These are phyloP conservation scores for Alaudala cheleensis DNA, from an alignment of 2,113 vertebrate genomes.

Conservation along the genomic window DNA sequence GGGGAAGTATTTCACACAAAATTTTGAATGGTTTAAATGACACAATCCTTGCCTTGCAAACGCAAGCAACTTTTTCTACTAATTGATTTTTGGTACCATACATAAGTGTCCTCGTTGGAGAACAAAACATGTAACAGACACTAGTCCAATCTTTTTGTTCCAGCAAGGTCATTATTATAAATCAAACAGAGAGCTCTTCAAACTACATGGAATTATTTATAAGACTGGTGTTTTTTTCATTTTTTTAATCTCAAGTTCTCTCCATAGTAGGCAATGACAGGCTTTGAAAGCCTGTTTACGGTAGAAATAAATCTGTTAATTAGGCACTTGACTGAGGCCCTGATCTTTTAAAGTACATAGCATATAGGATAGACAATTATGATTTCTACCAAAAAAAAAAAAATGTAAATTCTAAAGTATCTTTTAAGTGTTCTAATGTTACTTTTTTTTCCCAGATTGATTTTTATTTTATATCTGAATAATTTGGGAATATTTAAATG, in stretches of 20 bases:
- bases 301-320: not conserved
- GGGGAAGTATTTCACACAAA: not conserved
- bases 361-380: not conserved
- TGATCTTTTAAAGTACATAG: not conserved
- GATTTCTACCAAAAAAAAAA: not conserved
- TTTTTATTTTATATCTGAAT: not conserved
- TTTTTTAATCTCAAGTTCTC: not conserved
- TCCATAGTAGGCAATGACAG: not conserved
- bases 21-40: not conserved
- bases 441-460: not conserved
- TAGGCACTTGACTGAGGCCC: not conserved
- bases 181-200: not conserved
- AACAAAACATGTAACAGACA: not conserved
- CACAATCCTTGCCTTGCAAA: not conserved
- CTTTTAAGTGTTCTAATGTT: not conserved
- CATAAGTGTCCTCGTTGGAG: not conserved
- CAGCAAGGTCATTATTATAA: not conserved
- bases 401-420: not conserved
- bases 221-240: rapidly evolving
- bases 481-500: not conserved
- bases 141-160: not conserved
- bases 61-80: not conserved
- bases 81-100: not conserved
- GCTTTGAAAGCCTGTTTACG: not conserved
- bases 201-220: not conserved